Percentiles rank a stretch among this genome's conserved stretches.
phyloP scores from a whole-genome alignment of 1,140 invertebrate species.

The Vollenhovia emeryi region DNA sequence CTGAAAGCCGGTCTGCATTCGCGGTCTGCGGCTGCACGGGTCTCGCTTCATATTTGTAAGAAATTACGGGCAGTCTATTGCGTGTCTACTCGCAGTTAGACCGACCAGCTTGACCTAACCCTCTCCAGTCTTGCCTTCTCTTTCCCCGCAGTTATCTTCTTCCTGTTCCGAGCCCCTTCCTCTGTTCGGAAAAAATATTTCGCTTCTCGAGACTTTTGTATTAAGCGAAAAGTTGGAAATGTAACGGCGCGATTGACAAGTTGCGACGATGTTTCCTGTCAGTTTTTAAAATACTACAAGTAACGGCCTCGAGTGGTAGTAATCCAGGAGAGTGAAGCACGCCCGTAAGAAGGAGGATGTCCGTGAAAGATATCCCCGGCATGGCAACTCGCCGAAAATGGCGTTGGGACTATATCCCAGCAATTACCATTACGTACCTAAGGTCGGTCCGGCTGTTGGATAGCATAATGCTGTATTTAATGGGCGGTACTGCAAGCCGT shows the following conservation, averaged over 20 bases:
- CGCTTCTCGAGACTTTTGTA: not conserved
- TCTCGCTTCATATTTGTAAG: conserved; percentile 72
- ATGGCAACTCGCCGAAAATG: conserved; percentile 82
- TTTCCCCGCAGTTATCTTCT: conserved; percentile 38
- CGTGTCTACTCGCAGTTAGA: conserved; percentile 75
- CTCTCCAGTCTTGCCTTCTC: conserved; percentile 44
- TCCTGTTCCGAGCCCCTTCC: conserved; percentile 42
- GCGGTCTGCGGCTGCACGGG: conserved; percentile 3
- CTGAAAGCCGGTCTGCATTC: conserved; percentile 58
- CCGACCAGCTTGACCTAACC: conserved; percentile 64
- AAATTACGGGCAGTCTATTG: conserved; percentile 75
- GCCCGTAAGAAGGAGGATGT: conserved; percentile 11
- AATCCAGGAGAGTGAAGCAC: conserved; percentile 16
- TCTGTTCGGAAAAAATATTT: not conserved
- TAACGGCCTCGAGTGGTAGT: not conserved
- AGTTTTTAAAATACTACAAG: not conserved
- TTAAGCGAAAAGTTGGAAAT: not conserved
- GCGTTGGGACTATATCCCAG: conserved; percentile 77
- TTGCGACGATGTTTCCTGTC: not conserved
- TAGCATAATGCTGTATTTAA: conserved; percentile 84
- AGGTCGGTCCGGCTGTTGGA: conserved; percentile 75
- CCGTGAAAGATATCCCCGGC: conserved; percentile 57
- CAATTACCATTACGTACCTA: conserved; percentile 81
- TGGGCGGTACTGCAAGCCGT: conserved; percentile 74
- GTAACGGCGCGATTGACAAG: too few species aligned